Evolutionary conservation across 2,113 vertebrate species (phyloP).

Genomic region (Rhipidura dahli): DNA sequence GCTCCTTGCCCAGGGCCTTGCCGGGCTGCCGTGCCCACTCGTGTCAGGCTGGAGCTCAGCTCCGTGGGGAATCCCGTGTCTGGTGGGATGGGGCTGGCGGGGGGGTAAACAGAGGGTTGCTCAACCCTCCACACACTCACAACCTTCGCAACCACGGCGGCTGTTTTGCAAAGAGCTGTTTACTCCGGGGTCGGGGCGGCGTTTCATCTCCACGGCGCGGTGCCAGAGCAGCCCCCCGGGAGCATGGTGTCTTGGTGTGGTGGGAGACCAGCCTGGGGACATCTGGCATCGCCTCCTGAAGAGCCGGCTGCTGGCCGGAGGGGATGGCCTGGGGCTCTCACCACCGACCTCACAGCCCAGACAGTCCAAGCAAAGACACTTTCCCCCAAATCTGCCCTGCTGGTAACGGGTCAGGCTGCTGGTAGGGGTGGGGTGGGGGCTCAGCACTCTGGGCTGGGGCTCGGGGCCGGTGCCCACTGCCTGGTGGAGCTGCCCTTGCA

Average conservation of each 20-base stretch:
- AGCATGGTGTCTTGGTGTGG: background rate
- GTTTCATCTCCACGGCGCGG: rapidly evolving
- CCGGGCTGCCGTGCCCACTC: background rate
- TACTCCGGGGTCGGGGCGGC: background rate
- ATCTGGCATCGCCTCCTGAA: rapidly evolving
- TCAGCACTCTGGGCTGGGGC: background rate
- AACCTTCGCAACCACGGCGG: background rate
- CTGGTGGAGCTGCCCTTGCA: background rate
- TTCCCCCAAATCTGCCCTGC: background rate
- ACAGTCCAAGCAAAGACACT: rapidly evolving
- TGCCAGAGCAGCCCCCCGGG: background rate
- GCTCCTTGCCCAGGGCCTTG: background rate
- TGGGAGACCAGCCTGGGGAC: background rate
- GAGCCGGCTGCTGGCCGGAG: rapidly evolving
- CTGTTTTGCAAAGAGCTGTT: constrained; percentile 55
- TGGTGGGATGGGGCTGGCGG: rapidly evolving
- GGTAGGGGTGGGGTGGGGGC: rapidly evolving
- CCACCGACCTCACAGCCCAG: rapidly evolving
- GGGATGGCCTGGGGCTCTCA: rapidly evolving
- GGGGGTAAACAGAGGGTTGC: constrained; percentile 11
- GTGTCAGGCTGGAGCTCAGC: background rate
- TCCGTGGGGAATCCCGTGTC: rapidly evolving
- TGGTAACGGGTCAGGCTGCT: rapidly evolving
- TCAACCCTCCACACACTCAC: background rate
- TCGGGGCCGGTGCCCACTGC: rapidly evolving